Percentiles rank a stretch among this genome's conserved stretches.
Evolutionary conservation across 2,888 invertebrate species (phyloP).

Genomic region (Clostera curtula): DNA sequence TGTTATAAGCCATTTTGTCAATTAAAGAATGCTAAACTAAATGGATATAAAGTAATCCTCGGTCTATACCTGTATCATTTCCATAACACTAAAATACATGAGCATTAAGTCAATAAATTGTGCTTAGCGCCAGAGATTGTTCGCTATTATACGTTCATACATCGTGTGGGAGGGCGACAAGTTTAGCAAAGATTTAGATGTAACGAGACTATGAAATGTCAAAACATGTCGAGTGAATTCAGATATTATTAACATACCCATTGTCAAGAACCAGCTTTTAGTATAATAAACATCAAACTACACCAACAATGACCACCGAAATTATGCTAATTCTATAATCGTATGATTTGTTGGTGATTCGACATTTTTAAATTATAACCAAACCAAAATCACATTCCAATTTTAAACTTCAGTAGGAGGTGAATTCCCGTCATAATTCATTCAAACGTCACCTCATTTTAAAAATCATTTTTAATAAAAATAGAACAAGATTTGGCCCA

Average conservation of each 20-base stretch:
- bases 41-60: conserved; percentile 16
- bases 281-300: conserved; percentile 11
- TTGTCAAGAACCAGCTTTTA: conserved; percentile 16
- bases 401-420: conserved; percentile 20
- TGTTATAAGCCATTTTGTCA: conserved; percentile 1
- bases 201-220: conserved; percentile 36
- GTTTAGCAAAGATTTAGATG: conserved; percentile 40
- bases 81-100: conserved; percentile 22
- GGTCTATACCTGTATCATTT: conserved; percentile 17
- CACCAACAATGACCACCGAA: too few relatives aligned
- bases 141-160: conserved; percentile 25
- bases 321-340: too few relatives aligned
- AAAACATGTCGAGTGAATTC: conserved; percentile 33
- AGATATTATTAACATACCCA: conserved; percentile 27
- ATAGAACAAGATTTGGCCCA: conserved; percentile 29
- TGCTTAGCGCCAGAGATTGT: conserved; percentile 29
- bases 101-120: conserved; percentile 28
- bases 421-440: conserved; percentile 23
- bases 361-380: not conserved
- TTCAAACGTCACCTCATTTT: conserved; percentile 21
- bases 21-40: conserved; percentile 15
- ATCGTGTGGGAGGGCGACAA: conserved; percentile 31
- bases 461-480: conserved; percentile 24
- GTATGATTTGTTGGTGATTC: not conserved
- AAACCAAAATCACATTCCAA: not conserved